Evolutionary conservation across 2,888 invertebrate genomes (phyloP).

Genomic region (Lamproptera curius): DNA sequence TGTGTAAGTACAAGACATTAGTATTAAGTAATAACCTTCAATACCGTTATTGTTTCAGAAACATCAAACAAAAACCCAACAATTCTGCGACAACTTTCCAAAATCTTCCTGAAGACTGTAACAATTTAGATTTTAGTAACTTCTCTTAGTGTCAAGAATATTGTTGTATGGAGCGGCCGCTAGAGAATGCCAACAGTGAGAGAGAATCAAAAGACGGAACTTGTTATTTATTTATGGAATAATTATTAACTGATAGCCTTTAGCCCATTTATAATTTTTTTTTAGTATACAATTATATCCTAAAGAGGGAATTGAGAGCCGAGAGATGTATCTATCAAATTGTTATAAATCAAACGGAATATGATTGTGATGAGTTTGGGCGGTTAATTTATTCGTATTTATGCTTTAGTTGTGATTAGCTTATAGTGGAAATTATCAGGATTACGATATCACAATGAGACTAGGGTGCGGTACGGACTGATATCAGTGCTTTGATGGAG

Average conservation of each 20-base stretch:
- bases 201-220: constrained; percentile 75
- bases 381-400: constrained; percentile 29
- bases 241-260: constrained; percentile 48
- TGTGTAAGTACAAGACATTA: too few species aligned
- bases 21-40: too few species aligned
- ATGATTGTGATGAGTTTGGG: constrained; percentile 28
- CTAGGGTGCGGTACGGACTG: constrained; percentile 24
- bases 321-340: constrained; percentile 24
- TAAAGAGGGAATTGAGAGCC: constrained; percentile 6
- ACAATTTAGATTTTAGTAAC: constrained; percentile 48
- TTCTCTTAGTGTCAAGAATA: constrained; percentile 49
- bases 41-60: constrained; percentile 65
- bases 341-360: constrained; percentile 22
- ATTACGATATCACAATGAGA: constrained; percentile 31
- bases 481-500: constrained; percentile 41
- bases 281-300: constrained; percentile 34
- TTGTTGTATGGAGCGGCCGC: constrained; percentile 39
- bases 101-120: constrained; percentile 74
- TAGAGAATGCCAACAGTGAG: constrained; percentile 65
- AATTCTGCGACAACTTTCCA: constrained; percentile 67
- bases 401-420: constrained; percentile 26
- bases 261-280: constrained; percentile 40
- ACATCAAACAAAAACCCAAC: constrained; percentile 49
- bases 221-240: constrained; percentile 66
- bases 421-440: constrained; percentile 19